Base-by-base conservation (phyloP, 1,140 invertebrate genomes). In the Drosophila ohnishii region DNA sequence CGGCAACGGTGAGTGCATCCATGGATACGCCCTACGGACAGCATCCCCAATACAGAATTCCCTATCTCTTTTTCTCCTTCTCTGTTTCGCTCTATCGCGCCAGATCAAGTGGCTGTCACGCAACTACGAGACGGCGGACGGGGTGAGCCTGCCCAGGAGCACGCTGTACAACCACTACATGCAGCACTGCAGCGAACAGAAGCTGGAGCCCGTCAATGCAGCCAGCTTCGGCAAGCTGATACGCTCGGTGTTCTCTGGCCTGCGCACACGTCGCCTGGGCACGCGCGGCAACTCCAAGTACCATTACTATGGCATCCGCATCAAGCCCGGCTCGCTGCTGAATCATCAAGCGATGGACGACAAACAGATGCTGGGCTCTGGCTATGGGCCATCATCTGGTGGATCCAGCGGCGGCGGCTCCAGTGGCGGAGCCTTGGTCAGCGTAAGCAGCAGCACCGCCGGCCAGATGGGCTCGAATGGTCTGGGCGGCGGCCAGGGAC, bases 211-310 rank as follows among this genome's bases (percentile, higher is more conserved):
- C 8, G 98, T 99, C 61, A 99, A 99, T 94, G 98, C 98, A 48
- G 99, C 99, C 10, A 99, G 98, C 39, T 99, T 99, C 94, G 98
- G 99, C 32, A 99, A 99, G 93, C 93, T 99, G 13, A 99, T 99
- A 81, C 95, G 99, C 42, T 99, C 98, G 6, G 98, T 99, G 39
- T 99, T 99, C 93, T 94, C 99, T 71, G 98, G 98, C 10, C 93
- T 99, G 69, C 93, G 98, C 73, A 99, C 99, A 19, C 93, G 98
- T 79, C 94, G 98, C 47, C 94, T 99, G 39, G 98, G 99, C 74
- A 99, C 98, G 7, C 94, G 98, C 78, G 98, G 98, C n/a, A 99
- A 99, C 93, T 99, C 98, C 7, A 99, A 99, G 91, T 99, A 99
- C 92, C 98, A 99, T 93, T 99, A 99, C 92, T 99, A 99, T 93